A percentile compares a stretch with the other conserved stretches of the same genome.
phyloP scores from a whole-genome alignment of 2,797 vertebrate genomes.

The Fratercula arctica region DNA sequence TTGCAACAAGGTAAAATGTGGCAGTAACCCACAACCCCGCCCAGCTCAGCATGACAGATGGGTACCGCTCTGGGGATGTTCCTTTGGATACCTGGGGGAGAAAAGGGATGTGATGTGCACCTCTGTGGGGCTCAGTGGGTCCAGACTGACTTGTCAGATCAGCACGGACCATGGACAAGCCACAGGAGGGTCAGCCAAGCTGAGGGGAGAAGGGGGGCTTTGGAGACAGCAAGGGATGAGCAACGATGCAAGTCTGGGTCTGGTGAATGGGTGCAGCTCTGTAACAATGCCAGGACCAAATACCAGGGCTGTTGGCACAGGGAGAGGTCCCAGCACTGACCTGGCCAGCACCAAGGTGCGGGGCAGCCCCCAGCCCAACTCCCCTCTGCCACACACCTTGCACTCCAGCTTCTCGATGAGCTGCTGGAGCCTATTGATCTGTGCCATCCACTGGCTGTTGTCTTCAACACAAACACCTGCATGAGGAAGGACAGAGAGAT shows the following conservation, averaged over 20 bases:
- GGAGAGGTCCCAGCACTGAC: neutral
- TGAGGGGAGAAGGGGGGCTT: neutral
- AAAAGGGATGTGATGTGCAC: neutral
- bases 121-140: neutral
- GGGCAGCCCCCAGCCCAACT: neutral
- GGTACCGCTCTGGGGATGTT: accelerated
- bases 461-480: constrained; percentile 81
- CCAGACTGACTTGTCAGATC: neutral
- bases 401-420: constrained; percentile 93
- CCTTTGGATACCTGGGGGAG: neutral
- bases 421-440: constrained; percentile 91
- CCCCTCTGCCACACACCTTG: constrained; percentile 78
- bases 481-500: neutral
- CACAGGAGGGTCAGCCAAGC: neutral
- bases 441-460: constrained; percentile 88
- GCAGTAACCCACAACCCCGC: neutral
- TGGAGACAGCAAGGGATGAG: neutral
- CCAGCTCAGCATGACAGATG: accelerated
- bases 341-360: accelerated
- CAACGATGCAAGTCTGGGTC: neutral
- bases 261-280: neutral
- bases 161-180: neutral
- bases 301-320: accelerated
- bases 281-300: accelerated
- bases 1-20: neutral